These are phyloP conservation scores for Clarias pachynema DNA, from an alignment of 2,797 vertebrate genomes.

Conservation along the genomic window DNA sequence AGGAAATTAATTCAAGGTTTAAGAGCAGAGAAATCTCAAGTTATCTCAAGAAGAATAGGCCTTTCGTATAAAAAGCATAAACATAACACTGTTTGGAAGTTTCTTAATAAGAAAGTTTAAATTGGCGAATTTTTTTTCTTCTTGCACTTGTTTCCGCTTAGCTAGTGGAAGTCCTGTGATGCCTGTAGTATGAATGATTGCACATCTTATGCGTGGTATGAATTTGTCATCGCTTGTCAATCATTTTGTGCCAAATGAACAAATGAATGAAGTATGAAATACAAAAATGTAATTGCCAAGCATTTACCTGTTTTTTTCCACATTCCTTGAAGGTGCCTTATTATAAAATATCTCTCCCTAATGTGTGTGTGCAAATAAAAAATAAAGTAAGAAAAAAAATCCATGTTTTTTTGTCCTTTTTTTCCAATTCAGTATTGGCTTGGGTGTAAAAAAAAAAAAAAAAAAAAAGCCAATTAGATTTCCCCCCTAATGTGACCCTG, in stretches of 20 bases:
- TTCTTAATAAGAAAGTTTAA: neutral
- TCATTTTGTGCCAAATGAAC: neutral
- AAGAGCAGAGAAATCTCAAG: neutral
- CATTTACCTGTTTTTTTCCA: neutral
- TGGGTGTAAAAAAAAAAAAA: too few relatives aligned
- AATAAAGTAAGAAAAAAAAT: too few relatives aligned
- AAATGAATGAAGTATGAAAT: neutral
- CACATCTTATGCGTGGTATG: neutral
- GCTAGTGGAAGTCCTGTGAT: neutral
- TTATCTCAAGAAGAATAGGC: neutral
- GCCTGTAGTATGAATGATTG: neutral
- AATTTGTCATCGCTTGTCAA: neutral
- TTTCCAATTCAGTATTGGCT: too few relatives aligned
- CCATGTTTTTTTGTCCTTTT: too few relatives aligned
- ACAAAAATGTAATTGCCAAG: neutral
- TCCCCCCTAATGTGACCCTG: too few relatives aligned
- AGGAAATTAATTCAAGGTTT: neutral
- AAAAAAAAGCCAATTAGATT: too few relatives aligned
- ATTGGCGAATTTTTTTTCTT: neutral
- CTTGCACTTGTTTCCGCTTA: neutral
- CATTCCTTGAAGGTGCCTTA: too few relatives aligned
- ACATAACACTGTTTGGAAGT: neutral
- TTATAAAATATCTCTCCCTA: too few relatives aligned
- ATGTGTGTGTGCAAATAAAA: too few relatives aligned
- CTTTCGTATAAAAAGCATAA: neutral